Base-by-base conservation (phyloP, 2,888 invertebrate genomes). In the Maniola hyperantus region DNA sequence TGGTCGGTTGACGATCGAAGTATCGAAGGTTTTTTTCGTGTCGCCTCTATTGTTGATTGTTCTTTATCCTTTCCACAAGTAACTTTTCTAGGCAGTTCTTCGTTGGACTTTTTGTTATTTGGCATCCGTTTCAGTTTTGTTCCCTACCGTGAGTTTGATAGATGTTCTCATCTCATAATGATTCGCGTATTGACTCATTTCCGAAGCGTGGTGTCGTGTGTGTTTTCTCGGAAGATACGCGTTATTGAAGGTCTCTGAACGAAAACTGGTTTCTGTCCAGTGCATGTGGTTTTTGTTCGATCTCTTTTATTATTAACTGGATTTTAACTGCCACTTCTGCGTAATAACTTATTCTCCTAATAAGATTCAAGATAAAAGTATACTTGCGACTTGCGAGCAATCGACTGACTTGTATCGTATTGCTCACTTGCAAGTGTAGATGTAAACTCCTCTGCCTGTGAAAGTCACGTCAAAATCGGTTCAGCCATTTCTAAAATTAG, bases 1-100 rank as follows among this genome's bases (percentile, higher is more conserved):
- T 89, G 83, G 81, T 83, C 80, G 84, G 81, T 81, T 78, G 78
- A 70, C 80, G 84, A 81, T 81, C 77, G 78, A 70, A 72, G 73
- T 73, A 65, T 67, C 67, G 73, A 73, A 73, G 64, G 73, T 70
- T 69, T 68, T 68, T 73, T 67, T 67, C 33, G 50, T 53, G 42
- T 64, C 58, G 58, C 50, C 59, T 54, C 67, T 44, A 70, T 69
- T 68, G 67, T 70, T 69, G 60, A 69, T 66, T 48, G 61, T 72
- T 65, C 70, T 61, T 71, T 51, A 58, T 50, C 58, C 55, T 57
- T 63, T 61, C 53, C 44, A 39, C 64, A 59, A 18, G 44, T 48
- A 10, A 46, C 10, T 42, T 53, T 2, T 13, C 20, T 20, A 58
- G 34, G 18, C 44, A 2, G 10, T 46, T 55, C 42, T 13, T 11